A percentile compares a stretch with the other conserved stretches of the same genome.
These are phyloP conservation scores for Drosophila eugracilis DNA, from an alignment of 1,140 invertebrate genomes.

Conservation along the genomic window DNA sequence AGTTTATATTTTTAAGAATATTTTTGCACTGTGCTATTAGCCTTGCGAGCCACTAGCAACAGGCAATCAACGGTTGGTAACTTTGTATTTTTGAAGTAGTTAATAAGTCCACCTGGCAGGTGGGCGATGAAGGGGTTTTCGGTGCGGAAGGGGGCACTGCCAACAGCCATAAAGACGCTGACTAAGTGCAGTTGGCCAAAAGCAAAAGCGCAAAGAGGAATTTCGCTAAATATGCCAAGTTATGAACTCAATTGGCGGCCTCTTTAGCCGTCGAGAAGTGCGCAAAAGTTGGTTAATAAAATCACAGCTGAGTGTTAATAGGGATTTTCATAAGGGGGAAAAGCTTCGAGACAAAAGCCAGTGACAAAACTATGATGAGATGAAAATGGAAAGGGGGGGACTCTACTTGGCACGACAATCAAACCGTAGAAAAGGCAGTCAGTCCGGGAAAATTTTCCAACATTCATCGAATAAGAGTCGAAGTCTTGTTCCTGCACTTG, in stretches of 20 bases:
- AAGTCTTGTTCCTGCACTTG: slow-evolving; percentile 24
- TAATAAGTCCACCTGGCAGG: slow-evolving; percentile 51
- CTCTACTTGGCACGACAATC: slow-evolving; percentile 27
- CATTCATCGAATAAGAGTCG: slow-evolving; percentile 18
- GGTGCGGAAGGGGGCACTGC: neutral
- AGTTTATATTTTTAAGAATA: neutral
- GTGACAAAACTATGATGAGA: slow-evolving; percentile 38
- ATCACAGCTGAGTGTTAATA: slow-evolving; percentile 54
- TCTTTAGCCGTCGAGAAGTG: slow-evolving; percentile 19
- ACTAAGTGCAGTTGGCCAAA: slow-evolving; percentile 37
- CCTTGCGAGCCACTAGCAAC: slow-evolving; percentile 10
- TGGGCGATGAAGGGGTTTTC: neutral
- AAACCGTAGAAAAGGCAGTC: neutral
- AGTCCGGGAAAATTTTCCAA: neutral
- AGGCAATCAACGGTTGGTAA: slow-evolving; percentile 54
- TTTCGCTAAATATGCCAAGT: slow-evolving; percentile 49
- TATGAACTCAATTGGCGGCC: slow-evolving; percentile 44
- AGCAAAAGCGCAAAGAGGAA: slow-evolving; percentile 29
- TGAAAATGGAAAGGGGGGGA: slow-evolving; percentile 13
- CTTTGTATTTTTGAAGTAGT: slow-evolving; percentile 70
- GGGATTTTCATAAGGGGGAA: neutral
- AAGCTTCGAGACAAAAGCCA: slow-evolving; percentile 2
- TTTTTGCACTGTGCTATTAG: neutral
- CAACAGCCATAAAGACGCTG: slow-evolving; percentile 25
- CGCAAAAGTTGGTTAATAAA: slow-evolving; percentile 58